phyloP scores from a whole-genome alignment of 2,888 invertebrate species.

The Magallana nippona region DNA sequence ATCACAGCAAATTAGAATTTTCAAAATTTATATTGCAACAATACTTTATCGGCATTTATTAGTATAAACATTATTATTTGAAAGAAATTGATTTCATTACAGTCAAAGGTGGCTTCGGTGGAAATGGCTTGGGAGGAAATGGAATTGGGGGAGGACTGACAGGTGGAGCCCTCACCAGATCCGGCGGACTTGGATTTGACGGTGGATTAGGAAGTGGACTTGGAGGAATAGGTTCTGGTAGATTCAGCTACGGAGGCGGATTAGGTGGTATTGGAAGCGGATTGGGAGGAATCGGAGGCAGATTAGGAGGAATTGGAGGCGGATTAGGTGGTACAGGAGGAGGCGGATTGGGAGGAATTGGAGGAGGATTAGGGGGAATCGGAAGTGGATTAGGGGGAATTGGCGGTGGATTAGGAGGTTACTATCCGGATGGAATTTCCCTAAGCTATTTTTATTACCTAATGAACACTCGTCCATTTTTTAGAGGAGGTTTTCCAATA shows the following conservation, averaged over 20 bases:
- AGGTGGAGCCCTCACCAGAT: not conserved
- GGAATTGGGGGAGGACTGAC: not conserved
- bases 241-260: not conserved
- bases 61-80: not conserved
- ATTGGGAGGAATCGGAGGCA: not conserved
- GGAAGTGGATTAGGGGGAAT: not conserved
- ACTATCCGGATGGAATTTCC: not conserved
- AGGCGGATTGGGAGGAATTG: too few species aligned
- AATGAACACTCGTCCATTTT: not conserved
- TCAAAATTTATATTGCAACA: too few species aligned
- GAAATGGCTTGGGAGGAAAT: not conserved
- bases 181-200: too few species aligned
- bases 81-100: not conserved
- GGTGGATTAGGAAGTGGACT: not conserved
- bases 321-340: too few species aligned
- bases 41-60: not conserved
- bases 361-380: not conserved
- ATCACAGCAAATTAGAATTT: too few species aligned
- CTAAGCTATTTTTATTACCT: not conserved
- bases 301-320: not conserved
- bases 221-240: not conserved
- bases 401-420: not conserved
- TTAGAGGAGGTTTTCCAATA: too few species aligned
- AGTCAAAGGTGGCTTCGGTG: not conserved
- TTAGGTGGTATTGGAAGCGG: not conserved